Conservation (phyloP, 1,140 invertebrate species). For the Euura saliciscinereae region DNA sequence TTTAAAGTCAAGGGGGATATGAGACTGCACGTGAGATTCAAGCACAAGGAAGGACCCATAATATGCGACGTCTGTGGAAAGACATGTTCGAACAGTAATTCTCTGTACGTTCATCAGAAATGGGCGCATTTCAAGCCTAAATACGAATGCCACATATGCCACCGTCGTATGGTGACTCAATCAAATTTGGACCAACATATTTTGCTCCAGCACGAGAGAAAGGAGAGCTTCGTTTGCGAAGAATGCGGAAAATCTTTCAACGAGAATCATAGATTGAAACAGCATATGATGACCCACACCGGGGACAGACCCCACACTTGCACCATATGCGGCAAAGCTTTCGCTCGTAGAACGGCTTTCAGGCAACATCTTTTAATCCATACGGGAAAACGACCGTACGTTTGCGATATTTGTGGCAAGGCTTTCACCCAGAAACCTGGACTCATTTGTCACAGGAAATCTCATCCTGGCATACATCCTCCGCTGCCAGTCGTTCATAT, state of each 20-base stretch:
- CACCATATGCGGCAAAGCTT: constrained; percentile 66
- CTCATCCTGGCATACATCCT: constrained; percentile 59
- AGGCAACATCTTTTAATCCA: constrained; percentile 77
- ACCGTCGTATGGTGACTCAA: constrained; percentile 56
- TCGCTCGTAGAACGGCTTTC: constrained; percentile 52
- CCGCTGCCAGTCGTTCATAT: constrained; percentile 52
- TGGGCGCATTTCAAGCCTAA: constrained; percentile 51
- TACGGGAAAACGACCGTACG: constrained; percentile 82
- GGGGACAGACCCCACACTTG: constrained; percentile 67
- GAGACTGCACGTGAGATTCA: constrained; percentile 68
- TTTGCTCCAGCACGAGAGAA: constrained; percentile 52
- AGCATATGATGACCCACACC: constrained; percentile 69
- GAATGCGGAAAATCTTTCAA: constrained; percentile 65
- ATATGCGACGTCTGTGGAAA: constrained; percentile 62
- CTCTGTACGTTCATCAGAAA: constrained; percentile 44
- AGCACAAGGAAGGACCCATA: constrained; percentile 61
- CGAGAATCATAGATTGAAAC: constrained; percentile 64
- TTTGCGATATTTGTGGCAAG: constrained; percentile 83
- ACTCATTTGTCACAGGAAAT: constrained; percentile 69
- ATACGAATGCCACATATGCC: constrained; percentile 54
- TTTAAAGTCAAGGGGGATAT: constrained; percentile 65
- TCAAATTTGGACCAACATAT: constrained; percentile 60
- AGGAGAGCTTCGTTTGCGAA: constrained; percentile 59
- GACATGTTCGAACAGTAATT: constrained; percentile 40
- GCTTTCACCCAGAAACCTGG: constrained; percentile 72